phyloP scores from a whole-genome alignment of 2,113 vertebrate species.

The Amphilophus citrinellus region DNA sequence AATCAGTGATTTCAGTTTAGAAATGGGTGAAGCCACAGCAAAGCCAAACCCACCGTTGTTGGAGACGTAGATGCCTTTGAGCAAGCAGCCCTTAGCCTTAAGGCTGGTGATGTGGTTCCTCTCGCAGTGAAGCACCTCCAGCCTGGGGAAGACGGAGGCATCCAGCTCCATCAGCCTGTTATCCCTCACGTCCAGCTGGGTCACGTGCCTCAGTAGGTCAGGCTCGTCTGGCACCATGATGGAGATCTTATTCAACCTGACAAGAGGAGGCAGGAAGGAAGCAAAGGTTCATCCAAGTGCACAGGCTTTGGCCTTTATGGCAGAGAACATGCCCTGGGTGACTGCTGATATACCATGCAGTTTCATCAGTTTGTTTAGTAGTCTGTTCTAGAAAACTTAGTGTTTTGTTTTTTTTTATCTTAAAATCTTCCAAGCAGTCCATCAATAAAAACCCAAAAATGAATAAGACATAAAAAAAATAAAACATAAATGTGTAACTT shows the following conservation, averaged over 20 bases:
- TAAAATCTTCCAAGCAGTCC: background rate
- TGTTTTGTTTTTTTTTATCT: background rate
- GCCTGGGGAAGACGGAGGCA: conserved; percentile 87
- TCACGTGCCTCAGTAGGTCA: conserved; percentile 93
- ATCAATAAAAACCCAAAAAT: background rate
- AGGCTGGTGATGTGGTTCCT: conserved; percentile 89
- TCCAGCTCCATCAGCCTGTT: conserved; percentile 91
- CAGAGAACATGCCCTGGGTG: conserved; percentile 46
- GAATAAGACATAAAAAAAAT: background rate
- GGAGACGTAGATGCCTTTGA: conserved; percentile 91
- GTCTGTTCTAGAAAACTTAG: background rate
- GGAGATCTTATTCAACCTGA: conserved; percentile 91
- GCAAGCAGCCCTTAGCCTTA: conserved; percentile 87
- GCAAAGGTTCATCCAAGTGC: conserved; percentile 50
- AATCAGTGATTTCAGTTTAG: conserved; percentile 3
- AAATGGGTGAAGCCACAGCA: background rate
- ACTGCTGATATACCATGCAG: conserved; percentile 18
- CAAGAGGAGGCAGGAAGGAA: conserved; percentile 36
- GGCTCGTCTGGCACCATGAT: conserved; percentile 82
- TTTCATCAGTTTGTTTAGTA: conserved; percentile 3
- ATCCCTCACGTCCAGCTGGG: conserved; percentile 93
- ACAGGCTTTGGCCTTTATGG: conserved; percentile 37
- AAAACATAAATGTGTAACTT: background rate
- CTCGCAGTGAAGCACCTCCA: conserved; percentile 98
- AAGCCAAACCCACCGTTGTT: conserved; percentile 86